Base-by-base conservation (phyloP, 92 coral and sea anemone genomes). In the Hydrozoanthus gracilis region DNA sequence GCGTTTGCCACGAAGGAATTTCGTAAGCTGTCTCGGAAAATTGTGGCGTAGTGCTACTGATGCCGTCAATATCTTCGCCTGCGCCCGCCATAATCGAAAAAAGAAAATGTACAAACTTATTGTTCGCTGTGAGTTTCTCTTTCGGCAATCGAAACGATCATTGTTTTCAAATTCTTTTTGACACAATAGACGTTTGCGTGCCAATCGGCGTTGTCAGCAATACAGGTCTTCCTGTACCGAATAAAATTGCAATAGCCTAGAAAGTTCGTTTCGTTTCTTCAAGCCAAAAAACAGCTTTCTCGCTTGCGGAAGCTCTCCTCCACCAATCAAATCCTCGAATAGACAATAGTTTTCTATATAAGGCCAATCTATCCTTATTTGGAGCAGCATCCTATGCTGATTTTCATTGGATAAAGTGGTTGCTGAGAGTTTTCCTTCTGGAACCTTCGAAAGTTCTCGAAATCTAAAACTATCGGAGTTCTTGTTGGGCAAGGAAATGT, bases 1-100 rank as follows among this genome's bases (percentile, higher is more conserved):
- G 92, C 10, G 92, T 87, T 82, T 94, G 98, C 98, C 98, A 94
- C 5, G 98, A 92, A 18, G 98, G 98, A 13, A 94, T 94, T 84
- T 94, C 98, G 74, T 94, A 94, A 83, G 87, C 77, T 4, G 77
- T 55, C 74, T 45, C 66, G 45, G 82, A 79, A 64, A 67, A 68
- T n/a, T 80, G 80, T 7, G 48, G 69, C n/a, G 78, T 65, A 4
- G 84, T 79, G 18, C 73, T 64, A 4, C 17, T 65, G 7, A 79
- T 79, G 1, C 84, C 84, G 18, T 79, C 73, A 8, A 35, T 8
- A 35, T 68, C 73, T 5, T 68, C 73, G 73, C 44, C 44, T 7
- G 73, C 44, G 4, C 72, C 84, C 60, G 78, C 5, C 78, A 58
- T 58, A 55, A 79, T 79, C 48, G 48, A 20, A 3, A 27, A 16